Evolutionary conservation across 2,888 invertebrate genomes (phyloP), one percentile per base, ranked within the genome.

Genomic region (Dexiosoma caninum): DNA sequence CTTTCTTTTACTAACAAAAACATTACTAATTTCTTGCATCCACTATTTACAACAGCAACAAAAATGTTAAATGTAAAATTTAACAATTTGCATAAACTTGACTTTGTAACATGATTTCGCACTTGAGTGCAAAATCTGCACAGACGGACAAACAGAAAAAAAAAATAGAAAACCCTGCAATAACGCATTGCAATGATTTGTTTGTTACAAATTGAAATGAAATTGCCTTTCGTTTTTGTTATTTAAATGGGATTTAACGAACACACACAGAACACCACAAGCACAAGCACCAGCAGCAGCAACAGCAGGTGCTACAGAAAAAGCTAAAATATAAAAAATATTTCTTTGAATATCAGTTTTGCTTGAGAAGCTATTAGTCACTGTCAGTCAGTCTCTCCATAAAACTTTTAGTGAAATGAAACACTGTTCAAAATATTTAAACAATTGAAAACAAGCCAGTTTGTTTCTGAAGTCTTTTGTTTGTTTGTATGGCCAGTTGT

Each of bases 101-200:
- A 83, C 83, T 83, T 83, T 83, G 83, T 71, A 75, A 83, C 82
- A 82, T 82, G 81, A 81, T 75, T 83, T 83, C 75, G 83, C 82
- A 83, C 83, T 82, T 80, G 79, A 76, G 46, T 77, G 81, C 66
- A 75, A 70, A 37, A 53, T 23, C 35, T 19, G 30, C 51, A 51
- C 16, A 44, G 30, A 53, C 8, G 16, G 64, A 51, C 2, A 35
- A 23, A 46, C 60, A 30, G 14, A 44, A 14, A 16, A 21, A 44
- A 35, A 57, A 30, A 51, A 37, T 37, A 19, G 12, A 57, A 10
- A 44, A n/a, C n/a, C n/a, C n/a, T n/a, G n/a, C n/a, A n/a, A n/a
- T n/a, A 79, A 79, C 66, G 62, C 76, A 71, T 64, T 53, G 44
- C 53, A 67, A 53, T 40, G 27, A 19, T 40, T 71, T 42, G 62